A percentile compares a stretch with the other conserved stretches of the same genome.
Evolutionary conservation across 92 coral and sea anemone species (phyloP).

Genomic region (Palythoa grandiflora): DNA sequence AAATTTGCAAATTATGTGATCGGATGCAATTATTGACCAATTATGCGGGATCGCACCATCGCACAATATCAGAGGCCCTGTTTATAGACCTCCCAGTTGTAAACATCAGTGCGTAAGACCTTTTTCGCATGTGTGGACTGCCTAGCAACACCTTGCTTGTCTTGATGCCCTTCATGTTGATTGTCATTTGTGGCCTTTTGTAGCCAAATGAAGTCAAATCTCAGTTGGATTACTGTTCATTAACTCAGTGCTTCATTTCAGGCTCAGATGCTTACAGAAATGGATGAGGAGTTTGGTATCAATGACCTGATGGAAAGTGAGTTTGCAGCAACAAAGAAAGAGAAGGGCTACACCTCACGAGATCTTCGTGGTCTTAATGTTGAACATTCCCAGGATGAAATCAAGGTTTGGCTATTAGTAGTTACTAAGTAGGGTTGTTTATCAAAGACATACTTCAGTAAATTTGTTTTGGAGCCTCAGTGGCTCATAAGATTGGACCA

Average conservation of each 20-base stretch:
- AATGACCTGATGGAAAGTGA: constrained; percentile 86
- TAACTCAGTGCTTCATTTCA: neutral
- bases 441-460: too few relatives aligned
- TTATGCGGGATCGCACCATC: too few relatives aligned
- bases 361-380: constrained; percentile 92
- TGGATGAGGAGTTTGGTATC: constrained; percentile 99
- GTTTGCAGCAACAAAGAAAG: constrained; percentile 65
- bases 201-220: too few relatives aligned
- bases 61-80: too few relatives aligned
- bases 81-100: constrained; percentile 50
- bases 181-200: too few relatives aligned
- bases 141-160: constrained; percentile 1
- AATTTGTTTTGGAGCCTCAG: neutral
- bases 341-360: constrained; percentile 70
- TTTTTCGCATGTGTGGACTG: constrained; percentile 37
- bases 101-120: constrained; percentile 20
- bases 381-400: constrained; percentile 81
- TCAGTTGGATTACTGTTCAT: too few relatives aligned
- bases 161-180: neutral
- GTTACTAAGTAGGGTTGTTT: neutral
- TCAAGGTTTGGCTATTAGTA: constrained; percentile 58
- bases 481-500: too few relatives aligned
- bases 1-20: too few relatives aligned
- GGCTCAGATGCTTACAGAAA: constrained; percentile 94
- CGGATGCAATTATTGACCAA: too few relatives aligned